Percentiles rank a stretch among this genome's conserved stretches.
phyloP scores from a whole-genome alignment of 2,797 vertebrate genomes.

The Malacoctenus gilli region DNA sequence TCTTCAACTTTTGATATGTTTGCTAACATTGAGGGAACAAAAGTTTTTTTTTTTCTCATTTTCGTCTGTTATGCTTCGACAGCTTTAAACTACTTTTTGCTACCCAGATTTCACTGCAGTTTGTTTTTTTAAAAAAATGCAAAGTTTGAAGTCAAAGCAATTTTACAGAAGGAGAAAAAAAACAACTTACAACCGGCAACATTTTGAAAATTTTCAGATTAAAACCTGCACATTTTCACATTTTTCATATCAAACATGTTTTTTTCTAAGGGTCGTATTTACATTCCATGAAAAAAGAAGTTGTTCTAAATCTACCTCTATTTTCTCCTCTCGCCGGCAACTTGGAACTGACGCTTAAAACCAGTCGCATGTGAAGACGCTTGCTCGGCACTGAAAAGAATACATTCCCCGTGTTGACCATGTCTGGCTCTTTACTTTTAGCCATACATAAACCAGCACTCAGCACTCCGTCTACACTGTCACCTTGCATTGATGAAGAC shows the following conservation, averaged over 20 bases:
- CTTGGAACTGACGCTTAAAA: conserved; percentile 38
- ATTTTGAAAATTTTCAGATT: conserved; percentile 61
- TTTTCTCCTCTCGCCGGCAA: conserved; percentile 24
- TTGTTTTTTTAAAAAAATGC: conserved; percentile 54
- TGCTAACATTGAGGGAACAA: conserved; percentile 75
- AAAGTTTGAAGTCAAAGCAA: conserved; percentile 71
- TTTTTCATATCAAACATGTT: conserved; percentile 71
- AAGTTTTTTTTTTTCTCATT: conserved; percentile 43
- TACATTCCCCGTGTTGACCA: conserved; percentile 79
- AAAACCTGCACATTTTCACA: conserved; percentile 67
- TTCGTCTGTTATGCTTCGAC: neutral
- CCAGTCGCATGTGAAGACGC: conserved; percentile 63
- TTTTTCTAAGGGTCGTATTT: conserved; percentile 78
- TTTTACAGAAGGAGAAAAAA: conserved; percentile 73
- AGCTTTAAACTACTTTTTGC: conserved; percentile 67
- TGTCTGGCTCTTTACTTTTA: conserved; percentile 69
- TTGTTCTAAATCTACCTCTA: conserved; percentile 19
- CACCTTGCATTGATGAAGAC: conserved; percentile 58
- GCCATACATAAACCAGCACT: conserved; percentile 28
- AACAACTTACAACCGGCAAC: conserved; percentile 71
- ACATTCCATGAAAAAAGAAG: conserved; percentile 75
- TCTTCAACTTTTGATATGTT: conserved; percentile 54
- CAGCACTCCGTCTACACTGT: conserved; percentile 47
- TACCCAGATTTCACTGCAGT: conserved; percentile 74
- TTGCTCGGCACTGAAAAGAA: conserved; percentile 72